Percentiles rank a stretch among this genome's conserved stretches.
Evolutionary conservation across 2,797 vertebrate species (phyloP).

Genomic region (Manis crassicaudata): DNA sequence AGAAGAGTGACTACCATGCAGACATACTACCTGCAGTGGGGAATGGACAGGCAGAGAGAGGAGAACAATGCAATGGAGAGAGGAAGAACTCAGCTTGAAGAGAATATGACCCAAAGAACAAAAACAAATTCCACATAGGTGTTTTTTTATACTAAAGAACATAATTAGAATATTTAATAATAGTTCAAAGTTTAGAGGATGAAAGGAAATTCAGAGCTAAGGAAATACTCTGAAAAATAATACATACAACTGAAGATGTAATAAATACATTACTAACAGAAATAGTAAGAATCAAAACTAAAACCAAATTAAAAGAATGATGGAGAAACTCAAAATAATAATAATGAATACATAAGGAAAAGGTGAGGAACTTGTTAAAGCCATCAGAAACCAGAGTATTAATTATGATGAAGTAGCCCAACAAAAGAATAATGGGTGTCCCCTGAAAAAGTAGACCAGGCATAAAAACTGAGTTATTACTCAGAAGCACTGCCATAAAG

Average conservation of each 20-base stretch:
- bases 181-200: background rate
- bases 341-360: conserved; percentile 3
- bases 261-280: conserved; percentile 3
- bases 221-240: conserved; percentile 5
- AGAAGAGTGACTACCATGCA: background rate
- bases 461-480: background rate
- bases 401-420: background rate
- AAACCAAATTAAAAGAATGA: background rate
- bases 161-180: background rate
- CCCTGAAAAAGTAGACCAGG: background rate
- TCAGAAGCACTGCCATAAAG: background rate
- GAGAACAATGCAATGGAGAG: background rate
- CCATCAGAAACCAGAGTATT: background rate
- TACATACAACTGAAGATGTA: background rate
- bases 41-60: background rate
- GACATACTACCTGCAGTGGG: background rate
- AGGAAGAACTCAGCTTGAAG: background rate
- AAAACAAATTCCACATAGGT: background rate
- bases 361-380: background rate
- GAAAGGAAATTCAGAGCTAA: conserved; percentile 5
- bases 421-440: background rate
- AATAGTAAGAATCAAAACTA: conserved; percentile 6
- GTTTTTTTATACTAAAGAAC: background rate
- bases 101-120: background rate
- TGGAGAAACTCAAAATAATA: background rate